Conservation (phyloP, 1,140 invertebrate genomes). For the Heliconius congener region DNA sequence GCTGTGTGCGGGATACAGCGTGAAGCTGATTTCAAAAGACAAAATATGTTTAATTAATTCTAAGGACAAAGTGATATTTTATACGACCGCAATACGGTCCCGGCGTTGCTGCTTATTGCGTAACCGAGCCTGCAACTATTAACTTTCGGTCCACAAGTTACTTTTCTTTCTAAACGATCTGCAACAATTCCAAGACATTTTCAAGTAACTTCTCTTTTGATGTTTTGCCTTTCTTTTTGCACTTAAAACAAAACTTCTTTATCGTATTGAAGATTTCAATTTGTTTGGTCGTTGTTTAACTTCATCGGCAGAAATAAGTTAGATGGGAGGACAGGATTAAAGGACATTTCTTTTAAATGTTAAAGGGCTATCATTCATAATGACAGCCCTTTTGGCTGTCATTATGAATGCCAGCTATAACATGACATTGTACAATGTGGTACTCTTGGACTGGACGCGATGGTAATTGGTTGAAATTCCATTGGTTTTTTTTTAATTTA, state of each 20-base stretch:
- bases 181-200: constrained; percentile 37
- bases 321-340: neutral
- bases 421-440: neutral
- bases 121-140: constrained; percentile 14
- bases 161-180: constrained; percentile 34
- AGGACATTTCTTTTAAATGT: neutral
- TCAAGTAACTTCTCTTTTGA: constrained; percentile 28
- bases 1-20: too few species aligned
- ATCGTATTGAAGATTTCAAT: constrained; percentile 37
- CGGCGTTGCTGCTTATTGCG: constrained; percentile 11
- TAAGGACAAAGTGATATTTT: neutral
- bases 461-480: neutral
- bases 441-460: neutral
- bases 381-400: too few species aligned
- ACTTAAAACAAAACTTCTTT: constrained; percentile 34
- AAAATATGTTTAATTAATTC: neutral
- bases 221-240: constrained; percentile 27
- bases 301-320: neutral
- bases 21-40: neutral
- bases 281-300: constrained; percentile 29
- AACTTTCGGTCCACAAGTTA: constrained; percentile 23
- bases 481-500: neutral
- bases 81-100: neutral
- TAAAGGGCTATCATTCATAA: neutral
- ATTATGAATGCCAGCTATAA: too few species aligned